A percentile compares a stretch with the other conserved stretches of the same genome.
These are phyloP conservation scores for Aspidiotus rigidus DNA, from an alignment of 2,888 invertebrate species.

Conservation along the genomic window DNA sequence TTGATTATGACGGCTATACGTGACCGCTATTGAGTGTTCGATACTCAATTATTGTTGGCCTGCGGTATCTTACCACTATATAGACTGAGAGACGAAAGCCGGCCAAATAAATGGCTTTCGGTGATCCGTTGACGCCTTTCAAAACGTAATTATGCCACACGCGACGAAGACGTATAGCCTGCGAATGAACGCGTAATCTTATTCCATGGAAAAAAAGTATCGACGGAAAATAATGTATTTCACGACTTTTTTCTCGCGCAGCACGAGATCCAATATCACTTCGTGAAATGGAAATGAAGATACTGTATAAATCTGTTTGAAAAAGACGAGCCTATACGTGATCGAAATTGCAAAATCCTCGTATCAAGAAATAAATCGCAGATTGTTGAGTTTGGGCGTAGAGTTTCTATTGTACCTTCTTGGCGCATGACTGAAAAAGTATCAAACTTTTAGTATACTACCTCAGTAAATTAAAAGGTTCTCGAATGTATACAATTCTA, in stretches of 20 bases:
- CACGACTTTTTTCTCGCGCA: neutral
- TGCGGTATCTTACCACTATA: neutral
- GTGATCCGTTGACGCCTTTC: conserved; percentile 31
- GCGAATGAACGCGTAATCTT: conserved; percentile 16
- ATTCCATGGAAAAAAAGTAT: neutral
- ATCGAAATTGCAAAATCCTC: too few species aligned
- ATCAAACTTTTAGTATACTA: too few species aligned
- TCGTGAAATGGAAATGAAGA: too few species aligned
- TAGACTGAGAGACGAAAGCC: neutral
- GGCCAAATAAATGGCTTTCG: conserved; percentile 33
- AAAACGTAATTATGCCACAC: conserved; percentile 33
- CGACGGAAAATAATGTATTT: neutral
- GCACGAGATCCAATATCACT: too few species aligned
- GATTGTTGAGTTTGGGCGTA: too few species aligned
- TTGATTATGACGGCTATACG: conserved; percentile 32
- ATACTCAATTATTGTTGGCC: conserved; percentile 29
- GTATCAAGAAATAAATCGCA: too few species aligned
- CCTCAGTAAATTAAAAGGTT: too few species aligned
- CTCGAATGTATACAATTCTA: too few species aligned
- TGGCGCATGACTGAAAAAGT: too few species aligned
- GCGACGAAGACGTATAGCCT: conserved; percentile 24
- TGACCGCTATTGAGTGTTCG: conserved; percentile 32
- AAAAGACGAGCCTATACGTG: too few species aligned
- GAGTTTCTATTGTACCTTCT: too few species aligned
- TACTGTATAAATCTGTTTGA: too few species aligned